A percentile compares a stretch with the other conserved stretches of the same genome.
Conservation (phyloP, 2,113 vertebrate species). For the Toxotes jaculatrix region DNA sequence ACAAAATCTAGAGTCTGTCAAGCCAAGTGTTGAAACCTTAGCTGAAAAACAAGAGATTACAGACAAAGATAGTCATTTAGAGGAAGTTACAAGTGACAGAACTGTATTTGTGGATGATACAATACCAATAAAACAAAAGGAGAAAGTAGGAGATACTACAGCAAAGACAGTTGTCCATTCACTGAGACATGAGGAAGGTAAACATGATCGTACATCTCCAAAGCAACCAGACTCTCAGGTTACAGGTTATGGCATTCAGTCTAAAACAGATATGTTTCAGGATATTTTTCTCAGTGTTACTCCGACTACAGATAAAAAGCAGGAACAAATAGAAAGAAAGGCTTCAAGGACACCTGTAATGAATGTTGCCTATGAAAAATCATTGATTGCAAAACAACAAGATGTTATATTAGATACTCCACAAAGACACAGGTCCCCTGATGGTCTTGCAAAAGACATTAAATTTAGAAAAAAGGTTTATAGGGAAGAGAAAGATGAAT, state of each 20-base stretch:
- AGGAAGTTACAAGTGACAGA: neutral
- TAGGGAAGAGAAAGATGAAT: neutral
- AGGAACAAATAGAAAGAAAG: conserved; percentile 21
- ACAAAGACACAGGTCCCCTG: neutral
- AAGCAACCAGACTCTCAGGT: neutral
- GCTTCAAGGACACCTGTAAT: neutral
- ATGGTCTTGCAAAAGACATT: neutral
- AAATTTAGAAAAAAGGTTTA: neutral
- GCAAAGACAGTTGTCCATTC: neutral
- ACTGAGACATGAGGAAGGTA: neutral
- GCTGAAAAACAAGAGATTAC: neutral
- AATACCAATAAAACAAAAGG: neutral
- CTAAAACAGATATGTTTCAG: conserved; percentile 1
- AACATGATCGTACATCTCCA: neutral
- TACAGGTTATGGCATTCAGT: neutral
- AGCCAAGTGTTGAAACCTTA: neutral
- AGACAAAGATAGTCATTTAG: neutral
- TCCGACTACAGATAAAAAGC: neutral
- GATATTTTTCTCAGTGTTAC: neutral
- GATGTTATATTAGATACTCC: conserved; percentile 3
- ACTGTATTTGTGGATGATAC: neutral
- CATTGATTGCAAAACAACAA: neutral
- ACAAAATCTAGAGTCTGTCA: neutral
- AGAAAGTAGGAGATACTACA: neutral
- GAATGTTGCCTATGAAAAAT: conserved; percentile 13